phyloP scores from a whole-genome alignment of 2,888 invertebrate species.

The Chirona hameri region DNA sequence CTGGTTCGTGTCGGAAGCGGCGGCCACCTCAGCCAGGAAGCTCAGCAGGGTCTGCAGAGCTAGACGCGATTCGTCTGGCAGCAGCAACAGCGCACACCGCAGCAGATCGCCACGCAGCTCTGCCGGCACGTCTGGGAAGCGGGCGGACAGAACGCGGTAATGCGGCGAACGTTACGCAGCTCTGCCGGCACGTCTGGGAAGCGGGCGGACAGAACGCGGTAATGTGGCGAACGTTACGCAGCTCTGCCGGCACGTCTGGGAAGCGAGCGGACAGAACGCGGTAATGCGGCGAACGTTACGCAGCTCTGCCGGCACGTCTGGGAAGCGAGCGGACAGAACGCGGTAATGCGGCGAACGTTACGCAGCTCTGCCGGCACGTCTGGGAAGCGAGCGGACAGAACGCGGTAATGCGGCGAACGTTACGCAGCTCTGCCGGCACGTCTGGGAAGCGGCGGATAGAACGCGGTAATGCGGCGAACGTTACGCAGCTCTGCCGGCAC shows the following conservation, averaged over 20 bases:
- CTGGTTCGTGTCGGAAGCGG: conserved; percentile 54
- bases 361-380: no score
- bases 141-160: no score
- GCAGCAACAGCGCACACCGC: conserved; percentile 76
- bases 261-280: background rate
- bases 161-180: no score
- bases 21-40: conserved; percentile 71
- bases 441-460: no score
- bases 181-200: no score
- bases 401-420: background rate
- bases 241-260: no score
- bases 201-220: background rate
- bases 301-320: no score
- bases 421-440: no score
- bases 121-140: conserved; percentile 75
- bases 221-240: background rate
- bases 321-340: no score
- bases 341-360: background rate
- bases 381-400: no score
- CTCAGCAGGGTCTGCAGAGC: conserved; percentile 80
- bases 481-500: no score
- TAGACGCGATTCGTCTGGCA: conserved; percentile 94
- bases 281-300: background rate
- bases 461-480: background rate
- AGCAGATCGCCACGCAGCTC: conserved; percentile 78